Evolutionary conservation across 2,113 vertebrate genomes (phyloP).

Genomic region (Rhinopomastus cyanomelas): DNA sequence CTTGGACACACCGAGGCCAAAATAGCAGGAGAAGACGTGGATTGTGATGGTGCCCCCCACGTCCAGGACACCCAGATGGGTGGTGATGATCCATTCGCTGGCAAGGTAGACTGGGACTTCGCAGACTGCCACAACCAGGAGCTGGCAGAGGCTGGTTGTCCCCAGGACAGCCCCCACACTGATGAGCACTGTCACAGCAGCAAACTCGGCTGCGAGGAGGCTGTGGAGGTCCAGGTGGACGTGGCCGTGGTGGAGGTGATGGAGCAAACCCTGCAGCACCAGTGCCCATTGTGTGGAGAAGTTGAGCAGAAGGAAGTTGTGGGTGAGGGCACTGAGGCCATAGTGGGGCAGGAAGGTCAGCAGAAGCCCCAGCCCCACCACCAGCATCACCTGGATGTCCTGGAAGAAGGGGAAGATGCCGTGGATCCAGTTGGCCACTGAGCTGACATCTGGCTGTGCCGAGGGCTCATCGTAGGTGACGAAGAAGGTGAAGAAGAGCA

Average conservation of each 20-base stretch:
- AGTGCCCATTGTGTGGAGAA: slow-evolving; percentile 85
- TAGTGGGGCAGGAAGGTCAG: slow-evolving; percentile 81
- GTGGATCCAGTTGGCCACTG: slow-evolving; percentile 70
- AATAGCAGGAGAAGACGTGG: slow-evolving; percentile 87
- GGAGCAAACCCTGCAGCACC: slow-evolving; percentile 81
- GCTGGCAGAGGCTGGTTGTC: slow-evolving; percentile 82
- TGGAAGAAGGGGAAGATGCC: slow-evolving; percentile 79
- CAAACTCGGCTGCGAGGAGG: slow-evolving; percentile 80
- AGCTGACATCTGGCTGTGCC: slow-evolving; percentile 19
- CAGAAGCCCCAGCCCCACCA: slow-evolving; percentile 84
- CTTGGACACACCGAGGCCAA: slow-evolving; percentile 81
- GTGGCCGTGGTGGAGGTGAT: slow-evolving; percentile 72
- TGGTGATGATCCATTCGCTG: slow-evolving; percentile 78
- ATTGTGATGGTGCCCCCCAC: slow-evolving; percentile 84
- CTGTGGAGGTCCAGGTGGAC: slow-evolving; percentile 79
- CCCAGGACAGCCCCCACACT: slow-evolving; percentile 82
- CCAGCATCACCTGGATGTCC: slow-evolving; percentile 86
- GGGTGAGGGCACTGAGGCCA: slow-evolving; percentile 78
- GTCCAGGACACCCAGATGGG: slow-evolving; percentile 76
- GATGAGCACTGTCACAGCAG: slow-evolving; percentile 83
- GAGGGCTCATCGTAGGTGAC: slow-evolving; percentile 76
- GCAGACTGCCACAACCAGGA: slow-evolving; percentile 80
- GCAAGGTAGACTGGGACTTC: slow-evolving; percentile 78
- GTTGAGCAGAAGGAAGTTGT: slow-evolving; percentile 83
- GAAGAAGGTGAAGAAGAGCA: slow-evolving; percentile 76